Base-by-base conservation (phyloP, 2,113 vertebrate species). In the Garra rufa region DNA sequence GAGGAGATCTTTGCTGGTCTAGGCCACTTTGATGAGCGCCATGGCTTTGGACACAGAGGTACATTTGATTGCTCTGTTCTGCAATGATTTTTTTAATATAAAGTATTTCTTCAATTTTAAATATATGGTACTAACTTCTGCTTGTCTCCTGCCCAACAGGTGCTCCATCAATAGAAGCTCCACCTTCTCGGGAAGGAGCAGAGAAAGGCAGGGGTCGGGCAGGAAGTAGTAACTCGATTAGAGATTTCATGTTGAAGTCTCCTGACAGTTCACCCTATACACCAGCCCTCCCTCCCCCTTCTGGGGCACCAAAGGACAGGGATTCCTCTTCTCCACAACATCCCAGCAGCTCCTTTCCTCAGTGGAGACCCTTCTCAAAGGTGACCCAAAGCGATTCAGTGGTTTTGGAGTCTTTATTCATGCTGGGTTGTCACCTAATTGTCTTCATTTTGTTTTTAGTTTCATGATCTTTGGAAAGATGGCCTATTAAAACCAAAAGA, bases 211-310 rank as follows among this genome's bases (percentile, higher is more conserved):
- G 41, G 34, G 19, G 76, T 24, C 74, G 43, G 14, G 26, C 44
- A n/a, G 81, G 83, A 76, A 76, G 88, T 34, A 76, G 88, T 28
- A 93, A 92, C 81, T 81, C 91, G 14, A 85, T 94, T 26, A 91
- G 94, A 88, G 94, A 95, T 52, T 93, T 91, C 1, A 95, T 95
- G 94, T 84, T 95, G 14, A 95, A 93, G 81, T 81, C 83, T 19
- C 91, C 88, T 10, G 87, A 91, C 13, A 28, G 78, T 1, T 26
- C 48, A 26, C 1, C 61, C 8, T 75, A 0, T 24, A 41, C 65
- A 8, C 84, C 88, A 2, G 74, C 30, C 1, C 15, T 81, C 21
- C 63, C 73, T 70, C 65, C 50, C 34, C 65, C 50, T 0, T 43
- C 87, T 4, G 75, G 28, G 30, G 77, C 81, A 17, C 88, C 89